Base-by-base conservation (phyloP, 2,113 vertebrate genomes). In the Sapayoa aenigma region DNA sequence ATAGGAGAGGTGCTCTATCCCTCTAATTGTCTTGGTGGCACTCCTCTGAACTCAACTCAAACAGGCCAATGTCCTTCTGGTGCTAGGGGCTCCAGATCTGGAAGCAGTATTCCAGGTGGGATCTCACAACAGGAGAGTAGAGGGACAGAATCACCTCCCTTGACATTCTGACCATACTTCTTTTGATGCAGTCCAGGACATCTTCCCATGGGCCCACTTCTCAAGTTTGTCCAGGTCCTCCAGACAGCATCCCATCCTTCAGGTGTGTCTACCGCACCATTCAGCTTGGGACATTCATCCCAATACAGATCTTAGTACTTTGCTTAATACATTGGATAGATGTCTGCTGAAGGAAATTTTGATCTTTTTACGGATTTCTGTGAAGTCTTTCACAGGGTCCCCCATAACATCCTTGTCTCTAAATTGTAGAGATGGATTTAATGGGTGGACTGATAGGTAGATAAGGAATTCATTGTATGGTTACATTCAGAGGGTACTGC, bases 111-210 rank as follows among this genome's bases (percentile, higher is more conserved):
- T 46, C 14, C 33, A 74, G 22, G 12, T 33, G 5, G 5, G 13
- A 13, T 76, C 10, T 67, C 62, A 58, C 2, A 9, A 23, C 17
- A 80, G 41, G 9, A 44, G 28, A 59, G 17, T 9, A 69, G 30
- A 19, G 44, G 44, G n/a, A 3, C 5, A 42, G 11, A 68, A 59
- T 50, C 14, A 7, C 9, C 9, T 25, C 8, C 21, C 25, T 67
- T 7, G 2, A 17, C 31, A 42, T 85, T 12, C 10, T 67, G 35
- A 4, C 30, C 25, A 11, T 0, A 0, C 5, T 76, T 35, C 25
- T 31, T 76, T 76, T 27, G 28, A 21, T 42, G 13, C 15, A 67
- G 16, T 35, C 28, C 30, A 50, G 72, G 16, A 25, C 9, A 42
- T n/a, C n/a, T n/a, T 49, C 24, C 24, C 16, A 42, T 6, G 13